These are phyloP conservation scores for Bombus haemorrhoidalis DNA, from an alignment of 1,140 invertebrate species.

Conservation along the genomic window DNA sequence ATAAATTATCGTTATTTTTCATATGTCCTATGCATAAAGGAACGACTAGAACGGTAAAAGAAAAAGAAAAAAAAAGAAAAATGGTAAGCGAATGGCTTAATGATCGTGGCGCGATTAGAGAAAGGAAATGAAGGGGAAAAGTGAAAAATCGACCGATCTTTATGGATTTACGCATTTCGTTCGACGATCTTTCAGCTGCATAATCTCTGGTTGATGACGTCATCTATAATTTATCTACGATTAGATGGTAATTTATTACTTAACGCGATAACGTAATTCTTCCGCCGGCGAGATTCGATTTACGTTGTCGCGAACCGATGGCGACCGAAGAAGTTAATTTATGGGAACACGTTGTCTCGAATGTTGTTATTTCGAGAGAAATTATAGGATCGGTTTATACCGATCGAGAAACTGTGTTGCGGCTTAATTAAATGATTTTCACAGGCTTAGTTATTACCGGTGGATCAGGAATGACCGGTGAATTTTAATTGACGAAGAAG, in stretches of 20 bases:
- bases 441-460: neutral
- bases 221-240: neutral
- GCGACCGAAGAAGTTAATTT: neutral
- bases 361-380: neutral
- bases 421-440: slow-evolving; percentile 1
- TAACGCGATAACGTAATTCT: neutral
- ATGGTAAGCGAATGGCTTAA: neutral
- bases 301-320: neutral
- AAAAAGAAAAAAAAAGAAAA: too few relatives aligned
- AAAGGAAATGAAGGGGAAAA: neutral
- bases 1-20: neutral
- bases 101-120: neutral
- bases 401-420: neutral
- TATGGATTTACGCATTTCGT: neutral
- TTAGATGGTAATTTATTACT: slow-evolving; percentile 6
- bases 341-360: neutral
- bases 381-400: neutral
- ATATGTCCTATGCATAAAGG: too few relatives aligned
- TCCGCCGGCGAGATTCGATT: neutral
- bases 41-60: neutral
- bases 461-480: neutral
- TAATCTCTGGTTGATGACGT: neutral
- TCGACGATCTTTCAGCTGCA: neutral
- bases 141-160: neutral
- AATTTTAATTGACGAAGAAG: neutral